Base-by-base conservation (phyloP, 2,888 invertebrate genomes). In the Rhogogaster chlorosoma region DNA sequence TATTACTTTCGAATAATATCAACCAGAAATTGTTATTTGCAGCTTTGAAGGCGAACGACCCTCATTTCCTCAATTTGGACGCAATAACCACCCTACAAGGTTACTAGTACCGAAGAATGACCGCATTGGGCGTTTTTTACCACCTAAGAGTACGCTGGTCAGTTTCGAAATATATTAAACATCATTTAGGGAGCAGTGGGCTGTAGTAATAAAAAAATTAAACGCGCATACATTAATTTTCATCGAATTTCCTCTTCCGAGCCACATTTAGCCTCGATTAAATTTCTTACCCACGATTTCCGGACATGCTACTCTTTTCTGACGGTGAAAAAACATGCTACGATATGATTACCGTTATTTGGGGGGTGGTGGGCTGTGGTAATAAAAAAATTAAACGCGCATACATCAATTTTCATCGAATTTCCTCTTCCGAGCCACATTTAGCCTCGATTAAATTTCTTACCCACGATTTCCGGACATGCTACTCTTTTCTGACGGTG, bases 1-100 rank as follows among this genome's bases (percentile, higher is more conserved):
- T 57, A 53, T 78, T 78, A 78, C 78, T 53, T 22, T 78, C 53
- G 15, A 29, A 10, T 12, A 9, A 53, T 49, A 77, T 77, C 29
- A 45, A n/a, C 18, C 32, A 26, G 29, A 53, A 18, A 53, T 77
- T 49, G 6, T 32, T 2, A 32, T n/a, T 77, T 22, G 0, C 26
- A 77, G 18, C 5, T 38, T 29, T 36, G 53, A 49, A n/a, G 53
- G 53, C 12, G 18, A 53, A 53, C 26, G n/a, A 53, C 77, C 49
- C 77, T 53, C 18, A 77, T 53, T 29, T 29, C 53, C 77, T 77
- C 10, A 77, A 29, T 53, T 32, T 32, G 26, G 22, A 10, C 67
- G 26, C 45, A 5, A 15, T 12, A 12, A 75, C 22, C 42, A 42
- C 12, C 42, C 12, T 42, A 9, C 45, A 42, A 22, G 75, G 2